Evolutionary conservation across 2,113 vertebrate species (phyloP).

Genomic region (Motacilla tschutschensis): DNA sequence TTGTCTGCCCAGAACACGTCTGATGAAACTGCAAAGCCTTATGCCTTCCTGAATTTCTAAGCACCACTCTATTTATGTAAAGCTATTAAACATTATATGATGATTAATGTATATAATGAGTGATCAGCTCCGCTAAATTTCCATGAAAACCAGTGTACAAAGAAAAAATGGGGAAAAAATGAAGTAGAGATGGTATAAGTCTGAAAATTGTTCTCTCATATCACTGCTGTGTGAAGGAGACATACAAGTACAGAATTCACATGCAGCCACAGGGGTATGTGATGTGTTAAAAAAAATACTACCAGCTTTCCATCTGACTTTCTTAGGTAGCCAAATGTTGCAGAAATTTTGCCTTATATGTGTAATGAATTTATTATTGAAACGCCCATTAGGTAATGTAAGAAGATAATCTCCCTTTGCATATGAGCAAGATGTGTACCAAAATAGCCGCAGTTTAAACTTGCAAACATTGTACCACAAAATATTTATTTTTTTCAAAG

Average conservation of each 20-base stretch:
- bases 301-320: not conserved
- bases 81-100: not conserved
- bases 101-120: not conserved
- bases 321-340: not conserved
- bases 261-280: not conserved
- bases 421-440: not conserved
- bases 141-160: not conserved
- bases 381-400: not conserved
- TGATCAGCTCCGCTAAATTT: not conserved
- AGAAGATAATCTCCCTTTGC: not conserved
- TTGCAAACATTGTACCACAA: not conserved
- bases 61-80: accelerated
- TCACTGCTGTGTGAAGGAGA: not conserved
- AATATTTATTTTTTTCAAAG: not conserved
- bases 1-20: not conserved
- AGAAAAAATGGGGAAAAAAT: not conserved
- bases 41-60: not conserved
- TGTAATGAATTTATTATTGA: not conserved
- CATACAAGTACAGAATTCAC: not conserved
- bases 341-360: not conserved
- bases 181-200: not conserved
- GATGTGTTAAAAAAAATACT: not conserved
- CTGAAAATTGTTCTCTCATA: not conserved
- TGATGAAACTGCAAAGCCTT: not conserved
- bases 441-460: not conserved